Conservation (phyloP, 2,888 invertebrate genomes). For the Buathra laborator region DNA sequence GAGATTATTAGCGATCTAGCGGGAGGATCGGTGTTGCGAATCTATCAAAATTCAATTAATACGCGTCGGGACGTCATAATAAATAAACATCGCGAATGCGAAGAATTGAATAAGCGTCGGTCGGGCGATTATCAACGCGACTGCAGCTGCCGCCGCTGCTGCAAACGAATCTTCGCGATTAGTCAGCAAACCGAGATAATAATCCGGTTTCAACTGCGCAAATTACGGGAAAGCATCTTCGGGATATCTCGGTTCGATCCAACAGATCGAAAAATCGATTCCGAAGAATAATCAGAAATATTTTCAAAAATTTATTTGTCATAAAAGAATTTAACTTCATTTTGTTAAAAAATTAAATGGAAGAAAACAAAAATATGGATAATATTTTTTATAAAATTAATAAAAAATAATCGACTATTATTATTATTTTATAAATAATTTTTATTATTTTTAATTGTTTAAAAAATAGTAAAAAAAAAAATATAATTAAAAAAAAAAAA, state of each 20-base stretch:
- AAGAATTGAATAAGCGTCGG: slow-evolving; percentile 1
- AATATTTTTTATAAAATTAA: no score
- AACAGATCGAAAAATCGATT: not conserved
- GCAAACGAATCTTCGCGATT: slow-evolving; percentile 58
- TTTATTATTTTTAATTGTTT: no score
- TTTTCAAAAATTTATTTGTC: no score
- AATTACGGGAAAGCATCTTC: slow-evolving; percentile 56
- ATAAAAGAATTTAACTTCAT: no score
- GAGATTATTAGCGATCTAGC: slow-evolving; percentile 61
- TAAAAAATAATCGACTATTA: no score
- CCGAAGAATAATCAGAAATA: not conserved
- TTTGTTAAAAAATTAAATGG: no score
- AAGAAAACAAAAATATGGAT: no score
- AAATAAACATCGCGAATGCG: slow-evolving; percentile 60
- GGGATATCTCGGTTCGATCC: not conserved
- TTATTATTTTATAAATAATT: no score
- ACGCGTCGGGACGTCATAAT: slow-evolving; percentile 65
- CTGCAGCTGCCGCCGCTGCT: slow-evolving; percentile 47
- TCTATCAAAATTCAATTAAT: slow-evolving; percentile 70
- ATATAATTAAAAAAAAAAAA: not conserved
- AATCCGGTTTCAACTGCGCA: slow-evolving; percentile 72
- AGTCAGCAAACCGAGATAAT: slow-evolving; percentile 55
- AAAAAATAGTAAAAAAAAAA: not conserved
- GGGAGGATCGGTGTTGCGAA: slow-evolving; percentile 57
- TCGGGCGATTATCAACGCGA: slow-evolving; percentile 41